These are phyloP conservation scores for Branchellion lobata DNA, from an alignment of 2,888 invertebrate genomes.

Conservation along the genomic window DNA sequence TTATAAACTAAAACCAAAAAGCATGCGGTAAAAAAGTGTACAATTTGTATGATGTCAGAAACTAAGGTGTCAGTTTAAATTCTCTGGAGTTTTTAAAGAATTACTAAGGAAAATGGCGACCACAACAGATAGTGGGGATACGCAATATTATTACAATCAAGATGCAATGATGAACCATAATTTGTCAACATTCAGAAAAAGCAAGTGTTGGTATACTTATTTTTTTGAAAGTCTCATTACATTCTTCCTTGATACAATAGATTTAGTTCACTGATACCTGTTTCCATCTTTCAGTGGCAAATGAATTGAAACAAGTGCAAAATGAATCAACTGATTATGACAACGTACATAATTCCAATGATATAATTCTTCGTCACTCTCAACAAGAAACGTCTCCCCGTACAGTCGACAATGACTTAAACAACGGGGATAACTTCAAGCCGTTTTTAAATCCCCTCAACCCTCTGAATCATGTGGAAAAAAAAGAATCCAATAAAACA, in stretches of 20 bases:
- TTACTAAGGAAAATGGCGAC: slow-evolving; percentile 20
- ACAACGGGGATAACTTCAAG: not conserved
- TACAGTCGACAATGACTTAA: not conserved
- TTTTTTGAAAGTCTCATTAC: not conserved
- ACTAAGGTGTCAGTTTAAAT: too few relatives aligned
- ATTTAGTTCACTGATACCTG: not conserved
- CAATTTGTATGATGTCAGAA: too few relatives aligned
- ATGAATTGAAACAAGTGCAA: slow-evolving; percentile 2
- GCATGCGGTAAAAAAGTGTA: too few relatives aligned
- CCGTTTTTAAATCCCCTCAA: not conserved
- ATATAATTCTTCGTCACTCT: not conserved
- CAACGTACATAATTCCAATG: slow-evolving; percentile 17
- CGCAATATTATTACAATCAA: slow-evolving; percentile 37
- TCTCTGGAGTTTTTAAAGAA: slow-evolving; percentile 13
- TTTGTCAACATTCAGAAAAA: slow-evolving; percentile 34
- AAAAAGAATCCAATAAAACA: slow-evolving; percentile 15
- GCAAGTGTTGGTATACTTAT: slow-evolving; percentile 14
- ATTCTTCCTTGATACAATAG: not conserved
- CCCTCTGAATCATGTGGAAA: slow-evolving; percentile 6
- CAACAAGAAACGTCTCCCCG: not conserved
- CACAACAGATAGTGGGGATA: slow-evolving; percentile 37
- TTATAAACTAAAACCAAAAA: too few relatives aligned
- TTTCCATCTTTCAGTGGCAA: not conserved
- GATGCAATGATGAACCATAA: slow-evolving; percentile 29
- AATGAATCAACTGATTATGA: slow-evolving; percentile 20